Conservation (phyloP, 2,888 invertebrate species). For the Drosophila infuscata region DNA sequence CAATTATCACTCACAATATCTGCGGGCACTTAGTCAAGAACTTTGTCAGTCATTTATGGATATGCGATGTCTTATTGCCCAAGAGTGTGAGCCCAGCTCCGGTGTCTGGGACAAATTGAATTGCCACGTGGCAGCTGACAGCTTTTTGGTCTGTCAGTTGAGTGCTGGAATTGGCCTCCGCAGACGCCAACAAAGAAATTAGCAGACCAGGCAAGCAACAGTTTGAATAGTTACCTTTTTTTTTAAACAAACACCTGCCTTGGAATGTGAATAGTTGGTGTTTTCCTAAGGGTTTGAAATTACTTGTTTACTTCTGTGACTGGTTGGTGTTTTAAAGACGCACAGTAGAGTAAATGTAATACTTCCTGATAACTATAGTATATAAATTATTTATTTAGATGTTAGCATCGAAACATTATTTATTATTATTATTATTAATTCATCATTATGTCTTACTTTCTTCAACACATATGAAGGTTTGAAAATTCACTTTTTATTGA, state of each 20-base stretch:
- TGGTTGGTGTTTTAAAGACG: neutral
- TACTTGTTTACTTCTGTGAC: neutral
- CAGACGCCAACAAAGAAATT: constrained; percentile 32
- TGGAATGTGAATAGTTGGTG: constrained; percentile 10
- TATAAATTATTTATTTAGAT: neutral
- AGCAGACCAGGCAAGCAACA: constrained; percentile 20
- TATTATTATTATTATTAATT: neutral
- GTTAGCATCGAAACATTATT: neutral
- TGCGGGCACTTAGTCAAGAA: constrained; percentile 23
- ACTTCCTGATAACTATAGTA: neutral
- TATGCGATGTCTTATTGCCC: neutral
- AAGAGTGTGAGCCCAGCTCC: constrained; percentile 6
- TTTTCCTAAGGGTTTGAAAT: constrained; percentile 23
- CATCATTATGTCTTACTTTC: neutral
- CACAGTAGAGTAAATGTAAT: neutral
- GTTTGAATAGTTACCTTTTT: constrained; percentile 17
- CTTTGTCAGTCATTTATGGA: constrained; percentile 1
- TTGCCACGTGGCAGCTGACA: constrained; percentile 38
- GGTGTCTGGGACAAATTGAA: constrained; percentile 6
- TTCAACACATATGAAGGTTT: neutral
- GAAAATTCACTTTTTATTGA: constrained; percentile 14
- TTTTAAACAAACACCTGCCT: constrained; percentile 64
- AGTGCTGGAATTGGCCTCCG: constrained; percentile 31
- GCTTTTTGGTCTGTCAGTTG: constrained; percentile 24
- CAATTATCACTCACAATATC: neutral